Evolutionary conservation across 2,888 invertebrate species (phyloP), one percentile per base, ranked within the genome.

Genomic region (Cerceris ruficornis): DNA sequence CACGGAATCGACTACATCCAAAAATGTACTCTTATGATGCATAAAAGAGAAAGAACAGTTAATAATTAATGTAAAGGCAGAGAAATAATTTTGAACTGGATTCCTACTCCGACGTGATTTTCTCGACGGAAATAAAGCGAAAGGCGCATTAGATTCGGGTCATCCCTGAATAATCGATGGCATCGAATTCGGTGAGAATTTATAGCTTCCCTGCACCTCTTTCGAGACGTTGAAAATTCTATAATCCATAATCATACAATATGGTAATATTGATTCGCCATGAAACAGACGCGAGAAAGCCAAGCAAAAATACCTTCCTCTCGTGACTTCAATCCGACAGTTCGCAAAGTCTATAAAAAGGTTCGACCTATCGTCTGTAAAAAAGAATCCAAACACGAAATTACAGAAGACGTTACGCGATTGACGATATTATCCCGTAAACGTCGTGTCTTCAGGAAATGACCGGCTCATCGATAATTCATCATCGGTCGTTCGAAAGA

Each of bases 161-260:
- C 71, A 69, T 77, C 65, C 39, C 67, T 58, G 60, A 46, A 77
- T 68, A 66, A 77, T 78, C 67, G 77, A 77, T 58, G 52, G 55
- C 46, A 17, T 13, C 43, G 49, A 65, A 77, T 68, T 43, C 49
- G 55, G 13, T 4, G 46, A 49, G 60, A 71, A 77, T 78, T 78
- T 69, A 77, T 78, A 78, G 72, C 70, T 7, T 43, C 59, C 15
- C 67, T 46, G 69, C 69, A 54, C 57, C 77, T 61, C 76, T 68
- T 77, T 62, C 28, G 4, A 28, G 58, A 77, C 77, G 64, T 64
- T 57, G 73, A 73, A 64, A 64, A 78, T 43, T 71, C 28, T 28
- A 28, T 28, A 28, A 28, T 71, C 50, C 71, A 68, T 77, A 65
- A 71, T 77, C 60, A 62, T 17, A 17, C 70, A 72, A 78, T 67